These are phyloP conservation scores for Takifugu rubripes DNA, from an alignment of 2,797 vertebrate genomes.

Conservation along the genomic window DNA sequence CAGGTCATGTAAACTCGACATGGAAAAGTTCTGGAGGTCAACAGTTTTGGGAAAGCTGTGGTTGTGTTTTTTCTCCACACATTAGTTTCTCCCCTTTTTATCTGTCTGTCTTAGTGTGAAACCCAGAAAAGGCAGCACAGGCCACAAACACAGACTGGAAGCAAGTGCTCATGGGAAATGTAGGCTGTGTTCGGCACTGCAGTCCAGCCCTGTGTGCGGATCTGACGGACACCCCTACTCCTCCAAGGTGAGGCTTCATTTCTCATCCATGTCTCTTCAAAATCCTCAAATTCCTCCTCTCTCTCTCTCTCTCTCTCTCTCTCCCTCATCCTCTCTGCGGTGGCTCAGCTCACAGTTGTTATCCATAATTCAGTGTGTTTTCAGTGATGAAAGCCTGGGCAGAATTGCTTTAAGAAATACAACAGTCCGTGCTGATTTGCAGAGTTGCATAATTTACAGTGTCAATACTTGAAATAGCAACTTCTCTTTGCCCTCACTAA, in stretches of 20 bases:
- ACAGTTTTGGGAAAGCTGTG: background rate
- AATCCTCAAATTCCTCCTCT: background rate
- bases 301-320: background rate
- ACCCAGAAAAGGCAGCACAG: conserved; percentile 83
- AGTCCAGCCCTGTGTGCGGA: conserved; percentile 77
- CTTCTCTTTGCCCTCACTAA: background rate
- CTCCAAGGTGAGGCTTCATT: conserved; percentile 67
- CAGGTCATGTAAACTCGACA: too few relatives aligned
- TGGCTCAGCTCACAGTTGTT: background rate
- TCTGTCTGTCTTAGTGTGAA: conserved; percentile 68
- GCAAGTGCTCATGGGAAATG: conserved; percentile 80
- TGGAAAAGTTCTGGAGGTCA: too few relatives aligned
- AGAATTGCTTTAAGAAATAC: background rate
- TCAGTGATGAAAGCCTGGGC: conserved; percentile 1
- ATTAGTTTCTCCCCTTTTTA: conserved; percentile 5
- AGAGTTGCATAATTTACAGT: background rate
- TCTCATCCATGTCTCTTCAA: background rate
- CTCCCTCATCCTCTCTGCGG: background rate
- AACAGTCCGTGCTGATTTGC: background rate
- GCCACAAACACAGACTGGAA: conserved; percentile 82
- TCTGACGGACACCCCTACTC: conserved; percentile 84
- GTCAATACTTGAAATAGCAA: background rate
- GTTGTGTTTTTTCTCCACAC: background rate
- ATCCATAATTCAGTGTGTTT: conserved; percentile 12
- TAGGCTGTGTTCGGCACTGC: conserved; percentile 76